These are phyloP conservation scores for Sminthurides bifidus DNA, from an alignment of 1,140 invertebrate species.

Conservation along the genomic window DNA sequence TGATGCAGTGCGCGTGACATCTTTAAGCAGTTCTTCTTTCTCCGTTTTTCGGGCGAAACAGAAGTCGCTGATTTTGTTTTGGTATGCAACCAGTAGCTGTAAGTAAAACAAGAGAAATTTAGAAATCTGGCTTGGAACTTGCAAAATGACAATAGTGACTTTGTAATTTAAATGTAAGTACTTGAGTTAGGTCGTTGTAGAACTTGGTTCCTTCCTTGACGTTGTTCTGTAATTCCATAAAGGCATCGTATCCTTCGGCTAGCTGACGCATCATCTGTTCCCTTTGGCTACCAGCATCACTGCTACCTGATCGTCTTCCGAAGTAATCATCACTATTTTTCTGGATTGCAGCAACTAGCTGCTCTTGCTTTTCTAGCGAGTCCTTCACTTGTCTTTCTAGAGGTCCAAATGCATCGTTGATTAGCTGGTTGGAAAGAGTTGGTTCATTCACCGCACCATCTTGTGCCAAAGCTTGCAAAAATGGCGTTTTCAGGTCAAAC, in stretches of 20 bases:
- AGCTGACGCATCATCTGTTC: conserved; percentile 34
- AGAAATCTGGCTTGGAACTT: too few species aligned
- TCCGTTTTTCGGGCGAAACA: conserved; percentile 98
- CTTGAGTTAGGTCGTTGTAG: conserved; percentile 91
- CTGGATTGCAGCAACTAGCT: conserved; percentile 63
- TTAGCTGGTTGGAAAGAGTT: conserved; percentile 56
- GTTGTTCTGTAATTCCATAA: conserved; percentile 78
- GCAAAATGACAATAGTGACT: background rate
- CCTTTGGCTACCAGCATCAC: conserved; percentile 32
- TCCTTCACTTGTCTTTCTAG: conserved; percentile 68
- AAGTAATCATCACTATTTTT: conserved; percentile 37
- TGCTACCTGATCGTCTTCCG: conserved; percentile 47
- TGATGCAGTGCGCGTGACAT: conserved; percentile 49
- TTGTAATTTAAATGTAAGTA: conserved; percentile 31
- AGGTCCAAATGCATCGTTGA: conserved; percentile 67
- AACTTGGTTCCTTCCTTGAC: conserved; percentile 92
- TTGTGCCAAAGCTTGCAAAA: conserved; percentile 63
- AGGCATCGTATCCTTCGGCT: conserved; percentile 83
- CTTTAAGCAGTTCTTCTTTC: conserved; percentile 90
- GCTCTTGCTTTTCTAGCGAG: conserved; percentile 64
- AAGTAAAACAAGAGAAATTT: conserved; percentile 23
- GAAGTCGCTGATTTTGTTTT: conserved; percentile 96
- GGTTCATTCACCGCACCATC: conserved; percentile 82
- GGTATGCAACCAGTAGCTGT: conserved; percentile 81
- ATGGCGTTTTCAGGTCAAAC: conserved; percentile 73